Conservation (phyloP, 2,113 vertebrate species). For the Morone chrysops region DNA sequence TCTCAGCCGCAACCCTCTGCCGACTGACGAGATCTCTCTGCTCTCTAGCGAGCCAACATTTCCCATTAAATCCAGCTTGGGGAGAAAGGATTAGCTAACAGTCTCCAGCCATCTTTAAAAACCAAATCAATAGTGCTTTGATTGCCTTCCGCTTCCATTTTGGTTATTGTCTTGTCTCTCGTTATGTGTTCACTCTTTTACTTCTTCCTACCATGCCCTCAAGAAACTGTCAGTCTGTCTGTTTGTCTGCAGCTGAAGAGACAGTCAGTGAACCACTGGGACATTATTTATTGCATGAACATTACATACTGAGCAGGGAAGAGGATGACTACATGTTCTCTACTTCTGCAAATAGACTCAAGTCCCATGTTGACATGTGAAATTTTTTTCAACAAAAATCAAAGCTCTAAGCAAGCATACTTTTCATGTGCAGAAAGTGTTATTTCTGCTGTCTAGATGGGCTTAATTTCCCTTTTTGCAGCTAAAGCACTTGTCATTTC, state of each 20-base stretch:
- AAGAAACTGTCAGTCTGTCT: neutral
- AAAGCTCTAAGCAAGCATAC: neutral
- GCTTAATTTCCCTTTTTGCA: neutral
- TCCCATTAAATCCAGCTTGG: conserved; percentile 50
- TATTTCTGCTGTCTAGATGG: neutral
- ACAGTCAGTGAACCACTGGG: neutral
- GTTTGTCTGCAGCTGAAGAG: neutral
- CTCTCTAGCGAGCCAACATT: conserved; percentile 48
- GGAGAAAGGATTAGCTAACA: conserved; percentile 56
- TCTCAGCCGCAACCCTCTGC: conserved; percentile 25
- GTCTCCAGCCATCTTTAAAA: conserved; percentile 52
- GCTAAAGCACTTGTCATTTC: neutral
- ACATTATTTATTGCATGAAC: neutral
- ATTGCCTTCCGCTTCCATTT: conserved; percentile 48
- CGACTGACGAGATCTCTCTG: conserved; percentile 21
- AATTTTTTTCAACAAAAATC: neutral
- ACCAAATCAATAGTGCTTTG: conserved; percentile 62
- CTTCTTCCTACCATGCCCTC: neutral
- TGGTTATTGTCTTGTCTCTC: conserved; percentile 13
- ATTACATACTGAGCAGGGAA: neutral
- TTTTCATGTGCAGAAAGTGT: neutral
- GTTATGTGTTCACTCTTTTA: neutral
- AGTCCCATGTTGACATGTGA: neutral
- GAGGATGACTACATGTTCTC: neutral
- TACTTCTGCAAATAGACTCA: neutral